Evolutionary conservation across 2,113 vertebrate genomes (phyloP).

Genomic region (Nestor notabilis): DNA sequence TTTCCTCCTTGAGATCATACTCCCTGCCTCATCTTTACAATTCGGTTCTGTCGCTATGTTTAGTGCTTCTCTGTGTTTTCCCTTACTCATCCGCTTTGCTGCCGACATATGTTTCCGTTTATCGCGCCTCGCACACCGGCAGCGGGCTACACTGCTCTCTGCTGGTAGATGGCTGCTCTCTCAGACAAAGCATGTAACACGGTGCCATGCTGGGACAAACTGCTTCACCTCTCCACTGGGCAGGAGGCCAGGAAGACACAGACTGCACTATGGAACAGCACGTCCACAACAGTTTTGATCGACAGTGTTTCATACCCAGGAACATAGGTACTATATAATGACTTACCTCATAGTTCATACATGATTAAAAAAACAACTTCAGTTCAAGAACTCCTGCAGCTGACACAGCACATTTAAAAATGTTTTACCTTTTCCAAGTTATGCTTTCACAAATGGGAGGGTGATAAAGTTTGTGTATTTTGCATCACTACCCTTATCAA

Average conservation of each 20-base stretch:
- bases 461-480: neutral
- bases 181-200: rapidly evolving
- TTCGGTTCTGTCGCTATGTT: neutral
- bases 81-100: neutral
- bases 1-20: neutral
- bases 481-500: neutral
- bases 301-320: neutral
- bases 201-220: neutral
- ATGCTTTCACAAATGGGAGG: neutral
- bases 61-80: neutral
- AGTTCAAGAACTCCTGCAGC: neutral
- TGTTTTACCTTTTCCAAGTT: neutral
- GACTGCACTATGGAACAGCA: neutral
- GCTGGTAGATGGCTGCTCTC: neutral
- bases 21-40: neutral
- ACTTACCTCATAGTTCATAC: neutral
- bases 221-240: rapidly evolving
- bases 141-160: neutral
- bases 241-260: rapidly evolving
- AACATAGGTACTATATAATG: neutral
- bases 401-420: neutral
- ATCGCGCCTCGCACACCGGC: rapidly evolving
- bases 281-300: neutral
- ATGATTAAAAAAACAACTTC: neutral
- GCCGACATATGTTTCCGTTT: neutral